phyloP scores from a whole-genome alignment of 2,888 invertebrate species.

The Hydriomena furcata region DNA sequence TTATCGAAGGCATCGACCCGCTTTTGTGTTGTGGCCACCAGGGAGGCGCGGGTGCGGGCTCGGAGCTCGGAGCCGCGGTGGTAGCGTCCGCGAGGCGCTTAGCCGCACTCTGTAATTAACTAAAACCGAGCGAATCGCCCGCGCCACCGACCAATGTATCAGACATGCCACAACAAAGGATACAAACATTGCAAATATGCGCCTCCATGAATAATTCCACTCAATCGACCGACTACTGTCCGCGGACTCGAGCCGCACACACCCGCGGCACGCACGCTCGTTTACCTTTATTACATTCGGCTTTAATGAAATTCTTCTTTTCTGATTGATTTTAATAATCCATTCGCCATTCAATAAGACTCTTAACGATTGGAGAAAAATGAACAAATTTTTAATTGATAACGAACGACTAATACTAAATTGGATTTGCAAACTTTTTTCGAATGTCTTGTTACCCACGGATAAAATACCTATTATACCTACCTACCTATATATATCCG shows the following conservation, averaged over 20 bases:
- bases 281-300: conserved; percentile 4
- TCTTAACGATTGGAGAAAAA: background rate
- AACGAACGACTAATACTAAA: background rate
- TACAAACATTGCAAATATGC: conserved; percentile 60
- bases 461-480: too few species aligned
- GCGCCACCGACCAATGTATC: conserved; percentile 42
- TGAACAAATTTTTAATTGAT: background rate
- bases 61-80: conserved; percentile 48
- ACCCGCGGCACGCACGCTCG: background rate
- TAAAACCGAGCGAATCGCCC: conserved; percentile 62
- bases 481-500: too few species aligned
- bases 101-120: conserved; percentile 76
- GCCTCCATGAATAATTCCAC: conserved; percentile 51
- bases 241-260: background rate
- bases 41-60: conserved; percentile 35
- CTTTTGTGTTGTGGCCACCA: conserved; percentile 77
- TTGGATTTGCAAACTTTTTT: too few species aligned
- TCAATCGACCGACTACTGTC: conserved; percentile 35
- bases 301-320: background rate
- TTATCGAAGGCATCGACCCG: conserved; percentile 82
- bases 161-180: conserved; percentile 58
- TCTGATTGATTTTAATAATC: conserved; percentile 7
- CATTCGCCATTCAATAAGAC: background rate
- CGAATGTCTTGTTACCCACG: too few species aligned
- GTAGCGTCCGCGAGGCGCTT: conserved; percentile 52